Evolutionary conservation across 2,888 invertebrate species (phyloP), one percentile per base, ranked within the genome.

Genomic region (Agrotis puta): DNA sequence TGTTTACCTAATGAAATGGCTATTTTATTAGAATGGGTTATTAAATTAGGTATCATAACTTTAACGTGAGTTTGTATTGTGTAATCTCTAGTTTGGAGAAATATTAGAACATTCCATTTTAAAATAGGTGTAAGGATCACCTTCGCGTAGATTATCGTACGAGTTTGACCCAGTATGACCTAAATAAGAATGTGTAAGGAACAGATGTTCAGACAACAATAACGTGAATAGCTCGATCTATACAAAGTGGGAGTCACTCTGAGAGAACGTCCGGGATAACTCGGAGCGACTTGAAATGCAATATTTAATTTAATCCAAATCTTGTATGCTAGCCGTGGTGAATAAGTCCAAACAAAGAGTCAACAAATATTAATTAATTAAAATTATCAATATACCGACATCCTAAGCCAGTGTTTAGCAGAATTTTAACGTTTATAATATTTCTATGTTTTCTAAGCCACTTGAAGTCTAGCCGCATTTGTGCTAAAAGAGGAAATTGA

Each of bases 121-220:
- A 54, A 48, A 54, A 63, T 70, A 73, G n/a, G 18, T 50, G 33
- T 14, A 27, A 39, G 33, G 27, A 57, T 45, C 50, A 47, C 66
- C 18, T 51, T 45, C n/a, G 9, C 18, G 20, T n/a, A 57, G n/a
- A 64, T 43, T 24, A 45, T 27, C 27, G 20, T 61, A 53, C 11
- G 47, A n/a, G 18, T 53, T 47, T 14, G 62, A 20, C 33, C 20
- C 6, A 51, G 16, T 56, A 57, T 33, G 51, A 70, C 48, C 54
- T 27, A 73, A 50, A 6, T 74, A 72, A 3, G 45, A 3, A 65
- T 20, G 45, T 51, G 6, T 43, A 47, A 11, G 3, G 24, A 56
- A 64, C 56, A 72, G 50, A 72, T 57, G 50, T 65, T 72, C 22
- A 45, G 20, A 74, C 48, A 50, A 11, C 39, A 64, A n/a, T 27